Conservation (phyloP, 1,140 invertebrate species). For the Armadillidium nasatum region DNA sequence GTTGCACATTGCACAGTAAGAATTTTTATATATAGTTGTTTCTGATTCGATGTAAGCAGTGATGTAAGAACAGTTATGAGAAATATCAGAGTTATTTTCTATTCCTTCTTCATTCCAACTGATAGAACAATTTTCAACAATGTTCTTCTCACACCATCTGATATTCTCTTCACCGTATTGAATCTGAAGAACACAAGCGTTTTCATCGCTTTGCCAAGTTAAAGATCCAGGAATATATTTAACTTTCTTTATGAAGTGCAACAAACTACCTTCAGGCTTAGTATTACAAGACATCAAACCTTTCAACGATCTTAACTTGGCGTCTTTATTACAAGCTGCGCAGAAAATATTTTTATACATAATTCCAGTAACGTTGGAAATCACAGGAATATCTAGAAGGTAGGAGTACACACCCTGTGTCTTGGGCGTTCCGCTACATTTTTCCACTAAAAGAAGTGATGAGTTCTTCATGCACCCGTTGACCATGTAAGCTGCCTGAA, state of each 20-base stretch:
- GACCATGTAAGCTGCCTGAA: neutral
- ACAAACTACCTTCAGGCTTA: neutral
- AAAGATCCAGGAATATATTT: neutral
- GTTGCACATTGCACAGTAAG: slow-evolving; percentile 39
- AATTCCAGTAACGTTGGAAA: slow-evolving; percentile 49
- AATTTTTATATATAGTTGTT: slow-evolving; percentile 31
- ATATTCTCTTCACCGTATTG: neutral
- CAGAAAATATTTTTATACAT: slow-evolving; percentile 38
- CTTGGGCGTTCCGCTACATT: neutral
- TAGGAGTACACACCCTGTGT: slow-evolving; percentile 48
- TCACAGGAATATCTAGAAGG: slow-evolving; percentile 50
- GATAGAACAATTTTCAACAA: slow-evolving; percentile 16
- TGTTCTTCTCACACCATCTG: slow-evolving; percentile 17
- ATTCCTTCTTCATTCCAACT: neutral
- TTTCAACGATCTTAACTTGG: neutral
- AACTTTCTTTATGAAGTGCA: neutral
- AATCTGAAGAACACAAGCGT: slow-evolving; percentile 17
- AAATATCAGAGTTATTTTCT: neutral
- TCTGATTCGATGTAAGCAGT: slow-evolving; percentile 26
- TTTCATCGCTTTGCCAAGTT: neutral
- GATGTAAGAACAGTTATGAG: slow-evolving; percentile 20
- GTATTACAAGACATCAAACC: neutral
- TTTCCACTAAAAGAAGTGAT: neutral
- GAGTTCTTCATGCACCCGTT: neutral
- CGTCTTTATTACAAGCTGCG: slow-evolving; percentile 27